Evolutionary conservation across 1,140 invertebrate species (phyloP), one percentile per base, ranked within the genome.

Genomic region (Procambarus virginalis): DNA sequence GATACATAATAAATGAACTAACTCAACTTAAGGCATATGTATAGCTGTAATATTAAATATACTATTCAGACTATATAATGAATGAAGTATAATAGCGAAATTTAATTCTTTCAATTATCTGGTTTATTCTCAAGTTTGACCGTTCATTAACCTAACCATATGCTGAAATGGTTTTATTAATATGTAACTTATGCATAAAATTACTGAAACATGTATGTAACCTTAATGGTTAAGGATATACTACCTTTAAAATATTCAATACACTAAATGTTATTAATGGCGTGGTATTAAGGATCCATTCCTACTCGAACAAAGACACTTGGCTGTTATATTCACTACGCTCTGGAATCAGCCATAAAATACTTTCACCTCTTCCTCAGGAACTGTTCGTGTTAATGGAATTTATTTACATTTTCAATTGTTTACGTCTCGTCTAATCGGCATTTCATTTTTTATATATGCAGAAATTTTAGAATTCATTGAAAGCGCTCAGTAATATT

Each of bases 291-390:
- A 12, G 5, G 5, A n/a, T 46, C 12, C n/a, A 64, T 20, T 48
- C 14, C 48, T 34, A 48, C 58, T 68, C 46, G 2, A 12, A 60
- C 5, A 45, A 12, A 34, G 68, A 55, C 20, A 46, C 22, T 58
- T 49, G 45, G 73, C 34, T 60, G 76, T 60, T 55, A 46, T 58
- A 78, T 77, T 75, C 55, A 76, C 75, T 64, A 58, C 49, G 20
- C 22, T 49, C 51, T 55, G 22, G 84, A 76, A 73, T 84, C 10
- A 73, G 22, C 70, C 48, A 76, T 9, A 86, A 86, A 86, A 51
- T 86, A 86, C 84, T 86, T 86, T 86, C 84, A 86, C 84, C 84
- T 86, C 51, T 86, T 70, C 73, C 75, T 86, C 48, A 76, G 75
- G 51, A 64, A 78, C 55, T 78, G 22, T 82, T 64, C 58, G 58